phyloP scores from a whole-genome alignment of 1,140 invertebrate genomes.

The Diorhabda sublineata region DNA sequence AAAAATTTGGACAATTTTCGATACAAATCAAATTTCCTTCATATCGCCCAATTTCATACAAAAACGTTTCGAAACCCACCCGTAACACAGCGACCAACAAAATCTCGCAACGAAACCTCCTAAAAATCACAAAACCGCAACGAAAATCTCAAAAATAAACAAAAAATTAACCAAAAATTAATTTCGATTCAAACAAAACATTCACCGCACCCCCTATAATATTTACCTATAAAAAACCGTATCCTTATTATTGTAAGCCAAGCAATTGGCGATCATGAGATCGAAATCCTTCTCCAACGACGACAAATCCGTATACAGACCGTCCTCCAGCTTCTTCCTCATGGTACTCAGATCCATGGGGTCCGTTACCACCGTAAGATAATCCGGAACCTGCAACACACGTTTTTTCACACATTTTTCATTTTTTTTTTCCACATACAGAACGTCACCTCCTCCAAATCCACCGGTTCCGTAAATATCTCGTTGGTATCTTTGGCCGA shows the following conservation, averaged over 20 bases:
- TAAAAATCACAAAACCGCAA: too few relatives aligned
- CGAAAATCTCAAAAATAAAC: too few relatives aligned
- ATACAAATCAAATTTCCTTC: too few relatives aligned
- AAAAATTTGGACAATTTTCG: too few relatives aligned
- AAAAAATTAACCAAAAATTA: too few relatives aligned
- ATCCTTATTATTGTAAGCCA: slow-evolving; percentile 92
- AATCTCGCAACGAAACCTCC: too few relatives aligned
- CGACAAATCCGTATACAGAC: slow-evolving; percentile 72
- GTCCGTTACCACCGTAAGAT: slow-evolving; percentile 83
- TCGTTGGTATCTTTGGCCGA: slow-evolving; percentile 76
- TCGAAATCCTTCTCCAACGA: slow-evolving; percentile 86
- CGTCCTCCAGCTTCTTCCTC: slow-evolving; percentile 70
- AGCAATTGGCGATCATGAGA: slow-evolving; percentile 91
- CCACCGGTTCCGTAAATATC: slow-evolving; percentile 91
- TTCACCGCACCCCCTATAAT: not conserved
- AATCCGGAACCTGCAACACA: slow-evolving; percentile 74
- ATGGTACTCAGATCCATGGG: slow-evolving; percentile 98
- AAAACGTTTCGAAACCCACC: too few relatives aligned
- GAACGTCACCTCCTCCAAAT: slow-evolving; percentile 66
- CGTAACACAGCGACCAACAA: too few relatives aligned
- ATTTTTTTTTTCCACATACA: not conserved
- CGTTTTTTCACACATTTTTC: not conserved
- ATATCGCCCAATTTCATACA: too few relatives aligned
- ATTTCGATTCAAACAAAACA: too few relatives aligned
- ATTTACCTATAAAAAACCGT: slow-evolving; percentile 65